A percentile compares a stretch with the other conserved stretches of the same genome.
These are phyloP conservation scores for Lamellibrachia columna DNA, from an alignment of 2,888 invertebrate genomes.

Conservation along the genomic window DNA sequence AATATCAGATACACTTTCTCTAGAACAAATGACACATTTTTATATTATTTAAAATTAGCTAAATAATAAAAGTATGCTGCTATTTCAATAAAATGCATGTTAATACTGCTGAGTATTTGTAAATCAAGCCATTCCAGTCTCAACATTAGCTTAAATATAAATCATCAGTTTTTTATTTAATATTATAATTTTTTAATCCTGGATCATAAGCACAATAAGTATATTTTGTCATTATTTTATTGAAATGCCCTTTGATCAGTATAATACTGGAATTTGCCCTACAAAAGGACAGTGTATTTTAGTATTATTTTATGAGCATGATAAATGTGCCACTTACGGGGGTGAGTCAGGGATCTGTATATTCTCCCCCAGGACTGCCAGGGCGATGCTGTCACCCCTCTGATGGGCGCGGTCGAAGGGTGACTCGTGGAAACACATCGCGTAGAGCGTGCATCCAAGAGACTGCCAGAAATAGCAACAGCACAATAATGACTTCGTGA, in stretches of 20 bases:
- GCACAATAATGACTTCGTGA: not conserved
- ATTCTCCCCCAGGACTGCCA: slow-evolving; percentile 83
- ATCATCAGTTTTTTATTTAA: not conserved
- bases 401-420: slow-evolving; percentile 87
- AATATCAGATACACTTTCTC: not conserved
- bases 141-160: too few relatives aligned
- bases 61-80: too few relatives aligned
- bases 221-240: not conserved
- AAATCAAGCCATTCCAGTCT: too few relatives aligned
- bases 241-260: not conserved
- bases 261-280: not conserved
- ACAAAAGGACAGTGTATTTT: too few relatives aligned
- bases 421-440: slow-evolving; percentile 84
- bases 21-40: not conserved
- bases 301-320: too few relatives aligned
- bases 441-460: slow-evolving; percentile 85
- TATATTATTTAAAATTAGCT: too few relatives aligned
- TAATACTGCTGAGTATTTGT: too few relatives aligned
- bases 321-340: slow-evolving; percentile 22
- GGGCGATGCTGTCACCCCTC: slow-evolving; percentile 85
- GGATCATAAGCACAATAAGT: not conserved
- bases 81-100: too few relatives aligned
- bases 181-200: not conserved
- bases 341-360: slow-evolving; percentile 43
- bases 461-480: slow-evolving; percentile 70